Conservation (phyloP, 2,797 vertebrate species). For the Octomys mimax region DNA sequence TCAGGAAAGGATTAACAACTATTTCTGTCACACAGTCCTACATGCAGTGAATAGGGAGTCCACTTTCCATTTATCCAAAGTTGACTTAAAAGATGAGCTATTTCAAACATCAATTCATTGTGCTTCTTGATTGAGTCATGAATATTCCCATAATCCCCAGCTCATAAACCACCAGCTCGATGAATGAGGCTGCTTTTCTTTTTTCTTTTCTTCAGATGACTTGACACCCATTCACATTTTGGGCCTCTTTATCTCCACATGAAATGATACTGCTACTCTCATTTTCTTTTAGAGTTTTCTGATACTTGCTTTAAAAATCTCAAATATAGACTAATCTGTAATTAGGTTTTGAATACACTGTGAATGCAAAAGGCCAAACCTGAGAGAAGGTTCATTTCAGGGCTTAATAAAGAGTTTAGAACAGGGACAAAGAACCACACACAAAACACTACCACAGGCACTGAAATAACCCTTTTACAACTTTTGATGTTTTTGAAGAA, state of each 20-base stretch:
- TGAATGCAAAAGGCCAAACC: conserved; percentile 86
- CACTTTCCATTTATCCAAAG: conserved; percentile 92
- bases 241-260: conserved; percentile 93
- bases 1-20: conserved; percentile 80
- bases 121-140: conserved; percentile 95
- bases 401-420: conserved; percentile 76
- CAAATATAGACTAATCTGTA: conserved; percentile 95
- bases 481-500: conserved; percentile 68
- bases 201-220: conserved; percentile 86
- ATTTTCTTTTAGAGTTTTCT: conserved; percentile 91
- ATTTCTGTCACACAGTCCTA: conserved; percentile 73
- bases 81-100: conserved; percentile 98
- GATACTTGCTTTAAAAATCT: conserved; percentile 89
- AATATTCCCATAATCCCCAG: conserved; percentile 98
- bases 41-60: conserved; percentile 78
- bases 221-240: conserved; percentile 92
- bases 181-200: conserved; percentile 86
- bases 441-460: conserved; percentile 64
- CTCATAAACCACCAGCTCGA: conserved; percentile 90
- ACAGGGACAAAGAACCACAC: conserved; percentile 77
- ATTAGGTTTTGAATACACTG: conserved; percentile 91
- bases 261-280: conserved; percentile 94
- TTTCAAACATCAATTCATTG: conserved; percentile 94
- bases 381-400: conserved; percentile 79
- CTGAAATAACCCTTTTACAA: conserved; percentile 63